Percentiles rank a stretch among this genome's conserved stretches.
Evolutionary conservation across 2,113 vertebrate genomes (phyloP).

Genomic region (Phodopus roborovskii): DNA sequence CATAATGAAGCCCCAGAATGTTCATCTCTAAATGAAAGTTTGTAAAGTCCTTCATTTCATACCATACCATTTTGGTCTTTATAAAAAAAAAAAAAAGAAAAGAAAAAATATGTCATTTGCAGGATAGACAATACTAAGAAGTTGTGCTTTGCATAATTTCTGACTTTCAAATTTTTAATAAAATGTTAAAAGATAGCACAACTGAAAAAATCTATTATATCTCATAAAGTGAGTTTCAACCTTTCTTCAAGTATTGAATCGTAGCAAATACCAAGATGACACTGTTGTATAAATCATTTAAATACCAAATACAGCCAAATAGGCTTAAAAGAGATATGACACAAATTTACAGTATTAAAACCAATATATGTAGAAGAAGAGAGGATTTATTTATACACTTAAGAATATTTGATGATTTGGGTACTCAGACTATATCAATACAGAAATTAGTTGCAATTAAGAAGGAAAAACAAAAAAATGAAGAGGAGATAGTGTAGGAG

Average conservation of each 20-base stretch:
- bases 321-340: not conserved
- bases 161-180: not conserved
- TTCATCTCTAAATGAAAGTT: not conserved
- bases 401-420: not conserved
- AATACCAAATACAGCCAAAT: not conserved
- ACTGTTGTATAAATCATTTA: not conserved
- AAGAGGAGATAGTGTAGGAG: fast-evolving
- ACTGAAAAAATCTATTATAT: not conserved
- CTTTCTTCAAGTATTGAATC: not conserved
- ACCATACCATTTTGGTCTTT: conserved; percentile 28
- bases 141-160: not conserved
- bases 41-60: conserved; percentile 2
- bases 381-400: not conserved
- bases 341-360: not conserved
- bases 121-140: not conserved
- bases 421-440: not conserved
- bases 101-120: not conserved
- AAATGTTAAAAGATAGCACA: not conserved
- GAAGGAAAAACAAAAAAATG: not conserved
- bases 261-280: not conserved
- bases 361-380: not conserved
- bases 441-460: not conserved
- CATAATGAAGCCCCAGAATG: conserved; percentile 14
- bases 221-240: not conserved
- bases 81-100: not conserved